These are phyloP conservation scores for Apis dorsata DNA, from an alignment of 1,140 invertebrate genomes.

Conservation along the genomic window DNA sequence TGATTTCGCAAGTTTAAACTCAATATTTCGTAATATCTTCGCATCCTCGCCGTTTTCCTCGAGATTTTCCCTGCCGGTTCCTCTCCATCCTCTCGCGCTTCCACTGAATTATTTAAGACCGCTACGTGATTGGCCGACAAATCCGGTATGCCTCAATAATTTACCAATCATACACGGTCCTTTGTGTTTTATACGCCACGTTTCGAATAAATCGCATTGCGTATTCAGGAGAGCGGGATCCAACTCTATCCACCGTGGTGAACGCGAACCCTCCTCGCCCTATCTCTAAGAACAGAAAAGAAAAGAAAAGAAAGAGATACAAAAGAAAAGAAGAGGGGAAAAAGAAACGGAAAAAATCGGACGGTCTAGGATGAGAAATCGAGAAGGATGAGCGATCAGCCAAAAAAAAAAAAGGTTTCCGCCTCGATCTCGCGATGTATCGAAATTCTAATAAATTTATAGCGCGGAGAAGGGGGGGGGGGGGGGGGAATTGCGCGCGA, in stretches of 20 bases:
- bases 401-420: no score
- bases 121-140: slow-evolving; percentile 79
- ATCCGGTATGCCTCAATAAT: slow-evolving; percentile 78
- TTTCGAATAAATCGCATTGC: slow-evolving; percentile 79
- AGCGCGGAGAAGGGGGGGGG: fast-evolving
- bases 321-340: slow-evolving; percentile 6
- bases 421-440: no score
- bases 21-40: slow-evolving; percentile 40
- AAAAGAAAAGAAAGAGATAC: neutral
- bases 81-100: slow-evolving; percentile 56
- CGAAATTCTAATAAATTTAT: no score
- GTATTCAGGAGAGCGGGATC: slow-evolving; percentile 79
- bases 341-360: neutral
- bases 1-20: slow-evolving; percentile 43
- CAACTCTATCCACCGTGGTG: slow-evolving; percentile 68
- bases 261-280: slow-evolving; percentile 54
- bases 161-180: slow-evolving; percentile 79
- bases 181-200: slow-evolving; percentile 75
- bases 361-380: slow-evolving; percentile 19
- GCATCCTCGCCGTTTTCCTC: neutral
- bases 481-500: no score
- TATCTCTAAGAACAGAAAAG: slow-evolving; percentile 20
- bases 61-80: slow-evolving; percentile 29
- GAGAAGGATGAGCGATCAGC: slow-evolving; percentile 17
- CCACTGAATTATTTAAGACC: slow-evolving; percentile 77